Percentiles rank a stretch among this genome's conserved stretches.
phyloP scores from a whole-genome alignment of 2,888 invertebrate genomes.

The Acanthosoma haemorrhoidale region DNA sequence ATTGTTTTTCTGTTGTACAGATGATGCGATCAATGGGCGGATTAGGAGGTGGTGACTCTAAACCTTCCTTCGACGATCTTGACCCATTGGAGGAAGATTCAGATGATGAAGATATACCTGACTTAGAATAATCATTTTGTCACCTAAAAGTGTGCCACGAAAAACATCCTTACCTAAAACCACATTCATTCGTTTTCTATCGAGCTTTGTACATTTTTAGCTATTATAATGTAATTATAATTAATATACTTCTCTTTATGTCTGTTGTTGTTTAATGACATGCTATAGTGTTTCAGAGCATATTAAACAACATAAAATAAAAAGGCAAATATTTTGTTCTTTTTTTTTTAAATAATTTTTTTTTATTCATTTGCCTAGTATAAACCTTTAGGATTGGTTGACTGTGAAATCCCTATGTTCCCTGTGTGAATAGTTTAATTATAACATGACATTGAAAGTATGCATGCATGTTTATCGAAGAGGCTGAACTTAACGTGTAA shows the following conservation, averaged over 20 bases:
- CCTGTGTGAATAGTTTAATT: conserved; percentile 1
- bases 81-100: conserved; percentile 61
- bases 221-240: conserved; percentile 24
- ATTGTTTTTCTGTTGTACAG: no score
- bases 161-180: conserved; percentile 14
- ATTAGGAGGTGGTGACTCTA: conserved; percentile 53
- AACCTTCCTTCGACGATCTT: conserved; percentile 70
- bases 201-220: conserved; percentile 31
- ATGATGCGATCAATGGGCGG: conserved; percentile 72
- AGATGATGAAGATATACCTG: conserved; percentile 62
- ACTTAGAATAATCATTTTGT: conserved; percentile 20
- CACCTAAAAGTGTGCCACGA: neutral
- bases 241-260: conserved; percentile 1
- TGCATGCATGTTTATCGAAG: conserved; percentile 2
- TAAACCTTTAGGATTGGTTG: conserved; percentile 17
- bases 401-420: neutral
- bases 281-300: neutral
- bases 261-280: conserved; percentile 7
- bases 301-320: conserved; percentile 13
- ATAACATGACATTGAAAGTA: conserved; percentile 13
- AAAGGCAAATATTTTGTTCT: conserved; percentile 4
- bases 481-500: conserved; percentile 10
- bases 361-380: conserved; percentile 5
- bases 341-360: conserved; percentile 10
- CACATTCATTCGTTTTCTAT: conserved; percentile 26